Evolutionary conservation across 2,113 vertebrate species (phyloP).

Genomic region (Tyrannus savana): DNA sequence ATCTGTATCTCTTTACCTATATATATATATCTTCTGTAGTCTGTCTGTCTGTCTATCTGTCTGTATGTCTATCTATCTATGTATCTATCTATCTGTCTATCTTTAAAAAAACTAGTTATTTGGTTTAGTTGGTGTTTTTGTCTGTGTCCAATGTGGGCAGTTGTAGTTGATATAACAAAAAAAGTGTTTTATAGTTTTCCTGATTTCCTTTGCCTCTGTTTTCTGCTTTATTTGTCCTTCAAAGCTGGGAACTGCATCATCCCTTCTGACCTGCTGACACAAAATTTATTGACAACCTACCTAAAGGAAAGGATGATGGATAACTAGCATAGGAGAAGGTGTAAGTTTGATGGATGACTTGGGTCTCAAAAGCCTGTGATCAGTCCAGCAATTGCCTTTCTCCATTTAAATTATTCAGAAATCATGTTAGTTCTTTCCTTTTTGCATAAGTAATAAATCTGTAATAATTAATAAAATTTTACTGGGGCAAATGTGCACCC

Average conservation of each 20-base stretch:
- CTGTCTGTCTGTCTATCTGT: background rate
- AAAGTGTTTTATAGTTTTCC: background rate
- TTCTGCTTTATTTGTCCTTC: background rate
- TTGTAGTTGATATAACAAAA: background rate
- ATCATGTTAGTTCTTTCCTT: background rate
- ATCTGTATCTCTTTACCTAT: background rate
- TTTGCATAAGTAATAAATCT: background rate
- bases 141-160: background rate
- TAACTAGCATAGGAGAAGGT: background rate
- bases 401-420: background rate
- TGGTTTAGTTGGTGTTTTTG: background rate
- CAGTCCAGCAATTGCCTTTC: background rate
- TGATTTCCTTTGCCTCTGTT: background rate
- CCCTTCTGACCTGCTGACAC: background rate
- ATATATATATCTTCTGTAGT: background rate
- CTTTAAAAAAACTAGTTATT: background rate
- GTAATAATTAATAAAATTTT: background rate
- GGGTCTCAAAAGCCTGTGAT: background rate
- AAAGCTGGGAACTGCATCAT: background rate
- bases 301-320: background rate
- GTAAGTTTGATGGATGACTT: background rate
- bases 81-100: background rate
- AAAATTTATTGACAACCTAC: background rate
- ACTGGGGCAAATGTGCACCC: background rate
- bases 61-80: background rate